phyloP scores from a whole-genome alignment of 2,113 vertebrate species.

The Eurystomus gularis region DNA sequence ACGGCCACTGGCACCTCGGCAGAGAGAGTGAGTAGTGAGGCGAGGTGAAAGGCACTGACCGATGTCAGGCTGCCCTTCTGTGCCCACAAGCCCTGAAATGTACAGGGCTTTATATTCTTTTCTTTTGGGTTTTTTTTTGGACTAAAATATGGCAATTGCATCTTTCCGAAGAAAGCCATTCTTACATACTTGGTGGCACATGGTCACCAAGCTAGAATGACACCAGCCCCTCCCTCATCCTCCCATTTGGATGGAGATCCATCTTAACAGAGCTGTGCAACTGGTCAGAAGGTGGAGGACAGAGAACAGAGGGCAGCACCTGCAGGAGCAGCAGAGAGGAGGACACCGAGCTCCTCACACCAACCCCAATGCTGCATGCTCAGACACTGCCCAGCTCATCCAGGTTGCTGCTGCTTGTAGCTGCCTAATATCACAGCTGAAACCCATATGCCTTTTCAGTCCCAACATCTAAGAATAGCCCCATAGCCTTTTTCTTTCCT shows the following conservation, averaged over 20 bases:
- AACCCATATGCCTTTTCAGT: not conserved
- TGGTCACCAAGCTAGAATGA: fast-evolving
- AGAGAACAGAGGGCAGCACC: not conserved
- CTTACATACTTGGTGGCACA: not conserved
- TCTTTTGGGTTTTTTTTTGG: not conserved
- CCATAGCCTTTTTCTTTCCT: not conserved
- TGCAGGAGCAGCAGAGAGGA: not conserved
- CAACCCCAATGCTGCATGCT: not conserved
- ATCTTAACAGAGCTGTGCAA: not conserved
- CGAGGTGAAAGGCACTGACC: not conserved
- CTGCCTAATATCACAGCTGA: not conserved
- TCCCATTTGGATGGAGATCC: not conserved
- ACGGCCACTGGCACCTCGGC: not conserved
- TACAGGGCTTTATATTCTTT: not conserved
- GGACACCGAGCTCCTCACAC: not conserved
- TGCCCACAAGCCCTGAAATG: not conserved
- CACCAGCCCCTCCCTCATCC: not conserved
- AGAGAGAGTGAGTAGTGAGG: not conserved
- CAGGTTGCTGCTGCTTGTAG: not conserved
- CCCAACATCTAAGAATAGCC: not conserved
- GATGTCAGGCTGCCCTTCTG: not conserved
- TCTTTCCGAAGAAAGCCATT: not conserved
- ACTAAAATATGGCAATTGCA: not conserved
- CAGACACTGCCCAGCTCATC: not conserved
- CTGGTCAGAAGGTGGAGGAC: not conserved